Conservation (phyloP, 2,888 invertebrate species). For the Drosophila siamana region DNA sequence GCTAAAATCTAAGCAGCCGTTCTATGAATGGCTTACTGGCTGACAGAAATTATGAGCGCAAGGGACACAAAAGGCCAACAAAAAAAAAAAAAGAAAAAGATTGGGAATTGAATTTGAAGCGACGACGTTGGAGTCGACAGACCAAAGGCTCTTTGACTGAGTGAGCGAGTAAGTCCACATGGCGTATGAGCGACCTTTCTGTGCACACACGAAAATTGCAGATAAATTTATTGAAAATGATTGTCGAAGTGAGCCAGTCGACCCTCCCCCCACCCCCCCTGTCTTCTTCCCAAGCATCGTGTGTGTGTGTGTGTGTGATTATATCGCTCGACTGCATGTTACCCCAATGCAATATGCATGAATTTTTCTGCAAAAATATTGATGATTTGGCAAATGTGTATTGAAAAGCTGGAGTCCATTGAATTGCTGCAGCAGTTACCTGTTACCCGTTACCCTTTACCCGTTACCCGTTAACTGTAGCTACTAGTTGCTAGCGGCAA, state of each 20-base stretch:
- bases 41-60: constrained; percentile 44
- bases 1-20: constrained; percentile 41
- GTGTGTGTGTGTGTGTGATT: constrained; percentile 17
- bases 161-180: constrained; percentile 36
- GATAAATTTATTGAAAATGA: constrained; percentile 81
- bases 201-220: constrained; percentile 55
- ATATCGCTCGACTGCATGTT: constrained; percentile 32
- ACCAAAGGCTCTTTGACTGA: constrained; percentile 30
- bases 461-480: constrained; percentile 14
- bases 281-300: not conserved
- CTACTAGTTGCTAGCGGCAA: constrained; percentile 42
- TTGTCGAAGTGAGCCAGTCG: constrained; percentile 43
- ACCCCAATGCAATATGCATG: constrained; percentile 57
- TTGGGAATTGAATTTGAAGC: constrained; percentile 54
- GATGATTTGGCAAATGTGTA: constrained; percentile 79
- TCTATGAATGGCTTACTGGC: constrained; percentile 34
- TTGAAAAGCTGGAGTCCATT: constrained; percentile 68
- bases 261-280: not conserved
- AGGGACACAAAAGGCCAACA: constrained; percentile 12
- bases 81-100: constrained; percentile 24
- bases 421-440: constrained; percentile 44
- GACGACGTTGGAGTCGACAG: constrained; percentile 28
- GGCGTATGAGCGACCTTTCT: constrained; percentile 55
- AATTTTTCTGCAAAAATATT: constrained; percentile 64
- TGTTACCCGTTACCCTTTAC: constrained; percentile 13